Conservation (phyloP, 2,113 vertebrate species). For the Megalops atlanticus region DNA sequence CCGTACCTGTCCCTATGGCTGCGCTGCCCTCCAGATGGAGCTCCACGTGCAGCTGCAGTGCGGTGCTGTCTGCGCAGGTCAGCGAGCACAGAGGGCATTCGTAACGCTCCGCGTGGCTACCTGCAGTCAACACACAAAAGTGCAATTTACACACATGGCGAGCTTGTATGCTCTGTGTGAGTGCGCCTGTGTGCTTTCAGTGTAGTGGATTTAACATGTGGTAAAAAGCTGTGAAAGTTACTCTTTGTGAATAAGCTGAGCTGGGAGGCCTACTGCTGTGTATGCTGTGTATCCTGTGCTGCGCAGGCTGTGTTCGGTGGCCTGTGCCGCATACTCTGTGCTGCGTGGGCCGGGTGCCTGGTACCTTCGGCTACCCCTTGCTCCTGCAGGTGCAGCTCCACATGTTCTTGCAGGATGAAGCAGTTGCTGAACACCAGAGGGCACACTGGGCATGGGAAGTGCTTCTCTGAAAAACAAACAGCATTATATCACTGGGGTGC, state of each 20-base stretch:
- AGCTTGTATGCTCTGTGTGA: neutral
- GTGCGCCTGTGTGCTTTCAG: too few relatives aligned
- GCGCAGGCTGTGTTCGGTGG: neutral
- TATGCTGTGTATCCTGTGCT: neutral
- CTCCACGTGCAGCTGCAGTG: conserved; percentile 86
- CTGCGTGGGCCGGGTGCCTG: neutral
- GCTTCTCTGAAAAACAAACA: conserved; percentile 54
- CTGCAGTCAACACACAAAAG: neutral
- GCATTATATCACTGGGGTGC: neutral
- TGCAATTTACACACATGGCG: neutral
- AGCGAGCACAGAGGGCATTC: conserved; percentile 84
- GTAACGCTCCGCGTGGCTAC: conserved; percentile 40
- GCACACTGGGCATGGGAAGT: conserved; percentile 86
- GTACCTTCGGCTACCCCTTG: conserved; percentile 47
- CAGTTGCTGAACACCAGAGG: conserved; percentile 66
- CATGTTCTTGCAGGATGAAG: conserved; percentile 66
- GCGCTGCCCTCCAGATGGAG: conserved; percentile 78
- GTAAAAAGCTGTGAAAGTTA: neutral
- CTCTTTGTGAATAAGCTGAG: neutral
- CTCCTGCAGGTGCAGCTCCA: conserved; percentile 67
- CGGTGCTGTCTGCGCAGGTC: conserved; percentile 67
- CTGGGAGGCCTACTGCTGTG: neutral
- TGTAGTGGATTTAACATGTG: too few relatives aligned
- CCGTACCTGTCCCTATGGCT: conserved; percentile 15
- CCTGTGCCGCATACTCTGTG: neutral